phyloP scores from a whole-genome alignment of 2,888 invertebrate genomes.

The Watsonalla binaria region DNA sequence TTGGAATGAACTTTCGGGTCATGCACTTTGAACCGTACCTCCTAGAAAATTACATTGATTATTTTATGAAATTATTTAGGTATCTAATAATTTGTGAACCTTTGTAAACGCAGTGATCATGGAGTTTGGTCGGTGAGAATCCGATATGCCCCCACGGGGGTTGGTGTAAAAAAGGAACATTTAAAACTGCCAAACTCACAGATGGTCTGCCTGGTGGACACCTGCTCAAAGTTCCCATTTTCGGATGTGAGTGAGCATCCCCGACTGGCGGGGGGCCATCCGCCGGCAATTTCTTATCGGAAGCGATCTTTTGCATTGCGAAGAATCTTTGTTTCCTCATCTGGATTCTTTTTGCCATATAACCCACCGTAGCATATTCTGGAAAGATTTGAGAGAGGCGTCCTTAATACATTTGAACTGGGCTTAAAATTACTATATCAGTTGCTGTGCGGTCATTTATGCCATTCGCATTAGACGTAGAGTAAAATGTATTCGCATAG shows the following conservation, averaged over 20 bases:
- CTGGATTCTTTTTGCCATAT: conserved; percentile 97
- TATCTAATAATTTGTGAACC: background rate
- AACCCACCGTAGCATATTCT: conserved; percentile 99
- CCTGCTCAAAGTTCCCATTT: conserved; percentile 82
- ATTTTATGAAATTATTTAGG: background rate
- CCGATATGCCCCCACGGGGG: no score
- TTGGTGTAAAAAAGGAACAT: no score
- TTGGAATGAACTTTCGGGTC: conserved; percentile 95
- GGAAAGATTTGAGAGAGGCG: conserved; percentile 37
- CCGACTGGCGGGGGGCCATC: conserved; percentile 84
- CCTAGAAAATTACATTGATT: conserved; percentile 76
- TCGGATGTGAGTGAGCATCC: conserved; percentile 80
- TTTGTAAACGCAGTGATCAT: conserved; percentile 44
- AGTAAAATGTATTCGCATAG: background rate
- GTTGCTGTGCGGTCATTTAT: background rate
- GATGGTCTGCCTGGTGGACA: conserved; percentile 66
- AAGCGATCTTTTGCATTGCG: conserved; percentile 93
- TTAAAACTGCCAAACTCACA: no score
- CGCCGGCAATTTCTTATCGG: conserved; percentile 91
- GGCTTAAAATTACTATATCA: background rate
- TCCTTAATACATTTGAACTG: background rate
- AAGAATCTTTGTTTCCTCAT: conserved; percentile 95
- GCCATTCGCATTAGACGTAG: background rate
- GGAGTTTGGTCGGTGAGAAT: no score
- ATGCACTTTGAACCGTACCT: conserved; percentile 96